Evolutionary conservation across 92 coral and sea anemone species (phyloP), one percentile per base, ranked within the genome.

Genomic region (Parazoanthus swiftii): DNA sequence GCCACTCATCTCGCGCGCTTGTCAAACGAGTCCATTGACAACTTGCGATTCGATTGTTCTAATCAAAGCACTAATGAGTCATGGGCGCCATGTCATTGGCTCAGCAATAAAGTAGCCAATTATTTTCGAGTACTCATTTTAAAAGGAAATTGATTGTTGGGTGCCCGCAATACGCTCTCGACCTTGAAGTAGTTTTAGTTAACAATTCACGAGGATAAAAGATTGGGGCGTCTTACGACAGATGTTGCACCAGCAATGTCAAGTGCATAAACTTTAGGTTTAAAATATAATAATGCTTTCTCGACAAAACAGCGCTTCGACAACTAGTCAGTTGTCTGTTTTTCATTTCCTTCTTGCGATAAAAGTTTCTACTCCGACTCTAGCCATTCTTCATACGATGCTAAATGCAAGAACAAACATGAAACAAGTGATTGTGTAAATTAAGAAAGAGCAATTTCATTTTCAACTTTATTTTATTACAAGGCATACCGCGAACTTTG

Each of bases 21-120:
- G 94, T 86, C 94, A 92, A 87, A 70, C 85, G 86, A 86, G 81
- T 89, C 96, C 58, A 91, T 63, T 91, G 96, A 93, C 98, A 92
- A 91, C 91, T 91, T 93, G 92, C 89, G 94, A 95, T 95, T 92
- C 96, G 89, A 95, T 95, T 95, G 98, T 95, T 93, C 94, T 86
- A 90, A 93, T 90, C 93, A 92, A 86, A 90, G 88, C 92, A 70
- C 89, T 93, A 90, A 95, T 93, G 94, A 91, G 74, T 90, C 67
- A 86, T 86, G 76, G 78, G 86, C 51, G 92, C 80, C 90, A 88
- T 90, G 88, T 92, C 83, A 95, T 95, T 95, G 98, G 98, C 89
- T 89, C 74, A 86, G 85, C 87, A 77, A 89, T 91, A 93, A 95
- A 95, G 94, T 90, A 95, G 96, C 98, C 96, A 95, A 95, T 95